These are phyloP conservation scores for Hermetia illucens DNA, from an alignment of 1,140 invertebrate genomes.

Conservation along the genomic window DNA sequence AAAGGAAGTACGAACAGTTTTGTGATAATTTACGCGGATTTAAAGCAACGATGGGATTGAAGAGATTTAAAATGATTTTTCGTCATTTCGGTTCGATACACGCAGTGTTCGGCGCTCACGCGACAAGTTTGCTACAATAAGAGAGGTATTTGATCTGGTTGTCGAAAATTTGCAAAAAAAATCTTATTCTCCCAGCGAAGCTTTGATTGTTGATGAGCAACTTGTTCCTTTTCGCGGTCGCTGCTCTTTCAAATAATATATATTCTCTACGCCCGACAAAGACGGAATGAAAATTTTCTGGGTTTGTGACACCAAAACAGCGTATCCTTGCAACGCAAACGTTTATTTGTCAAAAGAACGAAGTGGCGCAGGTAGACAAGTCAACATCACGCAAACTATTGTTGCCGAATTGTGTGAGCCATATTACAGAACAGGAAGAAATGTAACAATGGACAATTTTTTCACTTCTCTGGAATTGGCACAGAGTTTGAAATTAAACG, in stretches of 20 bases:
- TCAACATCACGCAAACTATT: no score
- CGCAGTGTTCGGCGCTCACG: constrained; percentile 5
- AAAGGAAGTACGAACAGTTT: no score
- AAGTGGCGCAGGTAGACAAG: no score
- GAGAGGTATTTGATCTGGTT: constrained; percentile 19
- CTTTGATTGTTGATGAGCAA: constrained; percentile 21
- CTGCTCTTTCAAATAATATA: constrained; percentile 19
- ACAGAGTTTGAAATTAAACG: no score
- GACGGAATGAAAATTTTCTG: constrained; percentile 30
- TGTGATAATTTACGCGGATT: no score
- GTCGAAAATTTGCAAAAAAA: constrained; percentile 14
- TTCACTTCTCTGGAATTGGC: no score
- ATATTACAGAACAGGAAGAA: no score
- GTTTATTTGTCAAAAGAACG: no score
- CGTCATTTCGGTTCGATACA: constrained; percentile 12
- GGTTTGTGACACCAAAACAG: constrained; percentile 12
- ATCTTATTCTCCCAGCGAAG: constrained; percentile 9
- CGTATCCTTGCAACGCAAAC: no score
- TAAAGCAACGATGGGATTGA: background rate
- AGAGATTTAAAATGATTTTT: constrained; percentile 4
- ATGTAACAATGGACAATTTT: no score
- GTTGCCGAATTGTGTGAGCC: no score
- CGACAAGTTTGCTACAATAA: constrained; percentile 21
- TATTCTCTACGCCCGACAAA: constrained; percentile 18
- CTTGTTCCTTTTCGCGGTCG: constrained; percentile 17